Evolutionary conservation across 2,888 invertebrate species (phyloP).

Genomic region (Eudemis profundana): DNA sequence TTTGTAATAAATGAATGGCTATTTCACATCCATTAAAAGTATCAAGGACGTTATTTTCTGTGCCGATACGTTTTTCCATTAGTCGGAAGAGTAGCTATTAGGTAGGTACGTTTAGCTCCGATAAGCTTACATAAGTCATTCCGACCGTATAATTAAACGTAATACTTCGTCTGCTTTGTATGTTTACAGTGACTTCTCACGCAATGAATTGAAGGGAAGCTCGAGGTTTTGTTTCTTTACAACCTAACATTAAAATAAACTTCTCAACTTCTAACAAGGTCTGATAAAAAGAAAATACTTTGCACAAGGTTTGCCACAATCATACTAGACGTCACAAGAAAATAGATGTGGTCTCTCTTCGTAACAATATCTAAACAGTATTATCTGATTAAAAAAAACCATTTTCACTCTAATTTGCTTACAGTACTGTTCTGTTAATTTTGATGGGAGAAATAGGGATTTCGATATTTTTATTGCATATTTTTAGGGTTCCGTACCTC

Average conservation of each 20-base stretch:
- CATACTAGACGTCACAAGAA: too few species aligned
- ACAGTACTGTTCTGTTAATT: too few species aligned
- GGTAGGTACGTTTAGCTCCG: constrained; percentile 41
- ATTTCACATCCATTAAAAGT: constrained; percentile 54
- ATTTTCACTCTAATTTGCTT: too few species aligned
- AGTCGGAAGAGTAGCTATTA: constrained; percentile 50
- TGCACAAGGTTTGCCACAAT: neutral
- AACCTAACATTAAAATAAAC: constrained; percentile 36
- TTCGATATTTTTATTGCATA: too few species aligned
- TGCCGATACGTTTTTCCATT: constrained; percentile 53
- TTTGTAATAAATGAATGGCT: constrained; percentile 55
- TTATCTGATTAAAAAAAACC: too few species aligned
- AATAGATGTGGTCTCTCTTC: too few species aligned
- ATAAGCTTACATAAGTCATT: constrained; percentile 49
- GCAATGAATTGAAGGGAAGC: constrained; percentile 59
- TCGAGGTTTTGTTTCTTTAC: constrained; percentile 41
- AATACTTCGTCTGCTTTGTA: constrained; percentile 67
- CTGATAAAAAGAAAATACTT: constrained; percentile 11
- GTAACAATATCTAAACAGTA: too few species aligned
- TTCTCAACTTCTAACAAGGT: constrained; percentile 25
- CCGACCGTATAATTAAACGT: constrained; percentile 74
- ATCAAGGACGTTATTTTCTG: constrained; percentile 59
- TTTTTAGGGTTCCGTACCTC: too few species aligned
- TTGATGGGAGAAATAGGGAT: too few species aligned
- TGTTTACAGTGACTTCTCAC: constrained; percentile 73